These are phyloP conservation scores for Cerceris ruficornis DNA, from an alignment of 2,888 invertebrate genomes.

Conservation along the genomic window DNA sequence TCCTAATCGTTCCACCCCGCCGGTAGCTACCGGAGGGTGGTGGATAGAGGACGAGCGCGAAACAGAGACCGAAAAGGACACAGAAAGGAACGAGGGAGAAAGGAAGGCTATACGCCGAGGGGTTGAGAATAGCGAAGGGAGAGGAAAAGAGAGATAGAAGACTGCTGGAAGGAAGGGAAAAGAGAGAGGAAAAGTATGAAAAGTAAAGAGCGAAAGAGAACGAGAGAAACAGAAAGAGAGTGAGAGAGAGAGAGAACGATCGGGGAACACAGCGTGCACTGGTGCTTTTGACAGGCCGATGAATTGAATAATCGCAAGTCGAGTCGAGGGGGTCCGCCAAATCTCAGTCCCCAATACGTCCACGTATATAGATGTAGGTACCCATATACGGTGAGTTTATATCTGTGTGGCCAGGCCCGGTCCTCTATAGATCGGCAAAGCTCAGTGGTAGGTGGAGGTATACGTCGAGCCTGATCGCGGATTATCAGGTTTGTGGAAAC, in stretches of 20 bases:
- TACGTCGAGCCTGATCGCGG: slow-evolving; percentile 56
- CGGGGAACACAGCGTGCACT: slow-evolving; percentile 80
- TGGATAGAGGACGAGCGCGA: slow-evolving; percentile 33
- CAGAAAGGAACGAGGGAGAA: slow-evolving; percentile 37
- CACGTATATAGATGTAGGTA: slow-evolving; percentile 66
- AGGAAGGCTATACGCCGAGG: slow-evolving; percentile 38
- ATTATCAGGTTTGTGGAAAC: slow-evolving; percentile 67
- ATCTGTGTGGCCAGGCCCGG: slow-evolving; percentile 16
- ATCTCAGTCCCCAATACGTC: slow-evolving; percentile 80
- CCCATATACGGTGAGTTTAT: slow-evolving; percentile 18
- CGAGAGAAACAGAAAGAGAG: slow-evolving; percentile 59
- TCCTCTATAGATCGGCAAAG: slow-evolving; percentile 6
- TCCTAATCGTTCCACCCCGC: slow-evolving; percentile 78
- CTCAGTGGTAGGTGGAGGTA: slow-evolving; percentile 26
- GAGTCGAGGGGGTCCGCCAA: slow-evolving; percentile 81
- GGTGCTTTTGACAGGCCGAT: slow-evolving; percentile 82
- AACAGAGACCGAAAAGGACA: slow-evolving; percentile 42
- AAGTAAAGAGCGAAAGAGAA: slow-evolving; percentile 36
- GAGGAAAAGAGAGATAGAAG: slow-evolving; percentile 31
- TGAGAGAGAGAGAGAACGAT: slow-evolving; percentile 70
- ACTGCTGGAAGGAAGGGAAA: slow-evolving; percentile 21
- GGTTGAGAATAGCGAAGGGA: slow-evolving; percentile 50
- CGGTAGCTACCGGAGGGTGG: slow-evolving; percentile 46
- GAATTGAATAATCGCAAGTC: slow-evolving; percentile 82
- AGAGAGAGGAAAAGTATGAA: slow-evolving; percentile 27